Evolutionary conservation across 2,888 invertebrate genomes (phyloP), one percentile per base, ranked within the genome.

Genomic region (Notodonta dromedarius): DNA sequence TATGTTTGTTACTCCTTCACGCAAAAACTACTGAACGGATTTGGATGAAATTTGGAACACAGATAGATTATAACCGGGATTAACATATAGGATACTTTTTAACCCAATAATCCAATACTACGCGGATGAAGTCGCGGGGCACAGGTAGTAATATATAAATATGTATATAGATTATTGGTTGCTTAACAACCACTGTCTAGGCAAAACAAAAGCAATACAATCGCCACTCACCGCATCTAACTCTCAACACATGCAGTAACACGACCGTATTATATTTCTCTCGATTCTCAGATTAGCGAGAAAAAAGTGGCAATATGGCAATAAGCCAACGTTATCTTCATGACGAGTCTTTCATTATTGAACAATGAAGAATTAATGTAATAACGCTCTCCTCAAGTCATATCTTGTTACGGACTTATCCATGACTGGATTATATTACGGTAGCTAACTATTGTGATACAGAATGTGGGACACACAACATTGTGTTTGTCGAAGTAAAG

Each of bases 311-410:
- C 35, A 53, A n/a, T 53, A 7, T 53, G 52, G 35, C 51, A 16
- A 51, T 24, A 24, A 24, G 32, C 51, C 35, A 35, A 9, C 35
- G 24, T 53, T 53, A 35, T 50, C 50, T 50, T 14, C 16, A 32
- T 13, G 52, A 52, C 32, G 52, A 52, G 13, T 52, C 32, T 32
- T 52, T 52, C 32, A 32, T 52, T 52, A 52, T 52, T 48, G 48
- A 53, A 53, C 39, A 57, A 56, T 40, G 14, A 16, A 32, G 52
- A 52, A 52, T 52, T 5, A 32, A 46, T 52, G 12, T 52, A 12
- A 32, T 52, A 32, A 52, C 52, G 13, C 11, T 32, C 32, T 52
- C 52, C 12, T 13, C 32, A 2, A 52, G 16, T 51, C 16, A 52
- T 12, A 52, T 52, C 52, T 52, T 12, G 32, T 32, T 52, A 13